Evolutionary conservation across 2,113 vertebrate genomes (phyloP).

Genomic region (Gambusia affinis): DNA sequence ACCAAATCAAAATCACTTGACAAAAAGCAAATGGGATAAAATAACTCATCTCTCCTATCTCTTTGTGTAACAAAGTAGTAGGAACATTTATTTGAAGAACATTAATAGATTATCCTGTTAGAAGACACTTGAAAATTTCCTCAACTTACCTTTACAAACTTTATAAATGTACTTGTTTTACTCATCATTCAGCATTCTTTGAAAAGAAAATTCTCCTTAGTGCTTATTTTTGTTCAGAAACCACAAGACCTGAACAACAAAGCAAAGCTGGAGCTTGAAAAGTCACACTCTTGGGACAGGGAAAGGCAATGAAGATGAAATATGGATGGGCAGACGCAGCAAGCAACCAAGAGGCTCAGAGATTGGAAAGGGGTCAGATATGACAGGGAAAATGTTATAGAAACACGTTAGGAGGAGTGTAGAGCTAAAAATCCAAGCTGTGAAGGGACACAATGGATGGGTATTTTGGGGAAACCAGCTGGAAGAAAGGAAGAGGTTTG

Average conservation of each 20-base stretch:
- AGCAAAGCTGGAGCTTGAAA: neutral
- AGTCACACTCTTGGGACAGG: neutral
- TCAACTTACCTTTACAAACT: neutral
- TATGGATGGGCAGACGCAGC: neutral
- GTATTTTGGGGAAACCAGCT: conserved; percentile 44
- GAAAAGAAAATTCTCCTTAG: neutral
- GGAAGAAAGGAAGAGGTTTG: conserved; percentile 34
- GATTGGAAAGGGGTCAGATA: conserved; percentile 21
- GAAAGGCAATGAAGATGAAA: conserved; percentile 13
- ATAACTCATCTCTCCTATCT: neutral
- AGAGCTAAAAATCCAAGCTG: conserved; percentile 24
- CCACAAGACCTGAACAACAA: neutral
- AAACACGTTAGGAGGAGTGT: conserved; percentile 15
- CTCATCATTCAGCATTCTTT: neutral
- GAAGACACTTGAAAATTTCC: neutral
- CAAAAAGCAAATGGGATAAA: too few species aligned
- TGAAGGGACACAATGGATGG: neutral
- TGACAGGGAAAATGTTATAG: conserved; percentile 19
- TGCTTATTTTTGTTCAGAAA: neutral
- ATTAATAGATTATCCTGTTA: too few species aligned
- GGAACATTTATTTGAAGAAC: neutral
- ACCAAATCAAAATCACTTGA: too few species aligned
- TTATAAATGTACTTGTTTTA: neutral
- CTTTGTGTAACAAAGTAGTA: neutral
- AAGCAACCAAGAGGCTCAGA: conserved; percentile 2